Base-by-base conservation (phyloP, 2,797 vertebrate genomes). In the Pteronotus mesoamericanus region DNA sequence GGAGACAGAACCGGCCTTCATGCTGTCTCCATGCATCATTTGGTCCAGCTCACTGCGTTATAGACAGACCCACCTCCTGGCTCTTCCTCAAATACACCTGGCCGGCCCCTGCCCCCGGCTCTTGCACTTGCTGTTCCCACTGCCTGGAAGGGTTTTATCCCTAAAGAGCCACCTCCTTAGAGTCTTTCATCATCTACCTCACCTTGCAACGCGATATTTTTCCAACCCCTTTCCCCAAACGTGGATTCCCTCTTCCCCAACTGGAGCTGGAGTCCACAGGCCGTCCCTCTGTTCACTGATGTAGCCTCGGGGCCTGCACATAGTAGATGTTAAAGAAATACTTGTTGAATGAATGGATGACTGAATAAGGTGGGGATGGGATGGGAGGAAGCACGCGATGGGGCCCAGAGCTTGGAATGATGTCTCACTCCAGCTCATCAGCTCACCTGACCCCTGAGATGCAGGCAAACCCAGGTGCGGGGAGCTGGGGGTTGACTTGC, bases 281-380 rank as follows among this genome's bases (percentile, higher is more conserved):
- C 21, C 29, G 24, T 5, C 24, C 16, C 26, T 16, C 0, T 1
- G 4, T 14, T 66, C 6, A 5, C 34, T 9, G 42, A 6, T 6
- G 0, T 32, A 29, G 24, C 82, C 51, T 72, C 34, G 3, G 2
- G 7, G 57, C 68, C 69, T 59, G 42, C 68, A 66, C 11, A 2
- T 34, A 51, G 46, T 68, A 89, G 34, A 57, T 19, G 55, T 85
- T 93, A 82, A 57, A 3, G 64, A 66, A 91, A 44, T 59, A 53
- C 37, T 42, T 89, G 64, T 6, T 75, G 95, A 48, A 11, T 32
- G 6, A 61, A 44, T 72, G 74, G 85, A 48, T 29, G 83, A 84
- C 42, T 32, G 78, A 53, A 77, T 46, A 77, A 92, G 42, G 42
- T 79, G 57, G 2, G 24, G 26, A 18, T 9, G 34, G 44, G 2